Percentiles rank a stretch among this genome's conserved stretches.
These are phyloP conservation scores for Sphenodon punctatus DNA, from an alignment of 2,797 vertebrate genomes.

Conservation along the genomic window DNA sequence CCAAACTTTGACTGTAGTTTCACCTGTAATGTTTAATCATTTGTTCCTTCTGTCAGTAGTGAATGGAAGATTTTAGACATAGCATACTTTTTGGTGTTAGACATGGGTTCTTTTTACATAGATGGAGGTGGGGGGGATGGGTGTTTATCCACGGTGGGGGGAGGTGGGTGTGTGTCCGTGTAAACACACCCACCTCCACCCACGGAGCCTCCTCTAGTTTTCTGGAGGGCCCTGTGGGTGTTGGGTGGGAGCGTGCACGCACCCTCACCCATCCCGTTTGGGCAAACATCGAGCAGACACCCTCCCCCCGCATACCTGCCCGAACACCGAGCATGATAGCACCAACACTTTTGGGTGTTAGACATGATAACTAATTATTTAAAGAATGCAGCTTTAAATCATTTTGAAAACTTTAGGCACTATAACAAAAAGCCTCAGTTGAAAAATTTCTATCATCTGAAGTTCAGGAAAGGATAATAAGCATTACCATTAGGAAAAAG, in stretches of 20 bases:
- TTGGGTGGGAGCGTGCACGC: too few species aligned
- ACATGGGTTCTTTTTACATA: too few species aligned
- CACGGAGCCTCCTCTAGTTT: too few species aligned
- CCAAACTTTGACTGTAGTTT: neutral
- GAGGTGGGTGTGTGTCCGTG: too few species aligned
- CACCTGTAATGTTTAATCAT: neutral
- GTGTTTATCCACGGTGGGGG: too few species aligned
- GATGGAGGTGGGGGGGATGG: too few species aligned
- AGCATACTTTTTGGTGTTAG: conserved; percentile 1
- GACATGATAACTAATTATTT: neutral
- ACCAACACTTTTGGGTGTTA: conserved; percentile 1
- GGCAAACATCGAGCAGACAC: too few species aligned
- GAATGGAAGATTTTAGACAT: neutral
- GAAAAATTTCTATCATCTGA: neutral
- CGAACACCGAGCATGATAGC: too few species aligned
- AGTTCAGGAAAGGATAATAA: neutral
- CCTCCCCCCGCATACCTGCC: too few species aligned
- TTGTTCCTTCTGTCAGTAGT: neutral
- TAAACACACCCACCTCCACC: too few species aligned
- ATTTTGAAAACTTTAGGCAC: neutral
- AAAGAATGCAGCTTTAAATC: neutral
- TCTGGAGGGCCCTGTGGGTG: too few species aligned
- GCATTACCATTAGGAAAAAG: neutral
- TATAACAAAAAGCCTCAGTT: neutral
- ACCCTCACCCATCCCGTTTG: too few species aligned